phyloP scores from a whole-genome alignment of 2,888 invertebrate species.

The Chrysolina oricalcia region DNA sequence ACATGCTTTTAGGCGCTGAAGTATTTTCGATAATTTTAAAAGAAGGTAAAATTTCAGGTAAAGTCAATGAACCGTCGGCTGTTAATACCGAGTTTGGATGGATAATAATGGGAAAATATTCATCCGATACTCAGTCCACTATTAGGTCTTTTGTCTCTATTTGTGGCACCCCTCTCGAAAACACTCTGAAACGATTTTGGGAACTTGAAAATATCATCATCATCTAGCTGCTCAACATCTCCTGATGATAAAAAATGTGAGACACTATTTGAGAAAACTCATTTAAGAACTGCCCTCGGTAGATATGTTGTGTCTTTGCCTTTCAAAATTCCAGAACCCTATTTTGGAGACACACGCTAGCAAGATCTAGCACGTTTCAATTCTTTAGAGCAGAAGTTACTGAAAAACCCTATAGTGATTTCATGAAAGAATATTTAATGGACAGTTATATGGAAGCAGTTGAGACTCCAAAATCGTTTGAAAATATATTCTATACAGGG shows the following conservation, averaged over 20 bases:
- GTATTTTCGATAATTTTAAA: not conserved
- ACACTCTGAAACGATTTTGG: not conserved
- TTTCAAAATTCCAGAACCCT: not conserved
- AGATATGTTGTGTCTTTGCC: conserved; percentile 16
- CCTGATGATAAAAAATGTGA: conserved; percentile 13
- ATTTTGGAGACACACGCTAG: not conserved
- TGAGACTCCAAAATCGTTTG: not conserved
- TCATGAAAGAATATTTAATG: conserved; percentile 7
- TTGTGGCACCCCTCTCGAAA: not conserved
- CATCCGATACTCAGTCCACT: not conserved
- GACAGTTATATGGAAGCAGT: conserved; percentile 21
- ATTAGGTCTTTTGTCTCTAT: not conserved
- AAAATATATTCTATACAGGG: conserved; percentile 19
- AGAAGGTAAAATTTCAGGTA: not conserved
- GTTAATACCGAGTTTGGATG: not conserved
- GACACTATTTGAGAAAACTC: not conserved
- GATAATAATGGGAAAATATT: not conserved
- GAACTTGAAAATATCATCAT: not conserved
- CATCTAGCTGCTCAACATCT: not conserved
- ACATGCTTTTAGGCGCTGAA: not conserved
- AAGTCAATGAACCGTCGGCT: not conserved
- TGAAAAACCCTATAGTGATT: conserved; percentile 2
- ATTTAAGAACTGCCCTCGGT: not conserved
- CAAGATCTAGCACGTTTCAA: not conserved
- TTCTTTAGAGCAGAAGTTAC: not conserved